phyloP scores from a whole-genome alignment of 2,797 vertebrate genomes.

The Crax fasciolata region DNA sequence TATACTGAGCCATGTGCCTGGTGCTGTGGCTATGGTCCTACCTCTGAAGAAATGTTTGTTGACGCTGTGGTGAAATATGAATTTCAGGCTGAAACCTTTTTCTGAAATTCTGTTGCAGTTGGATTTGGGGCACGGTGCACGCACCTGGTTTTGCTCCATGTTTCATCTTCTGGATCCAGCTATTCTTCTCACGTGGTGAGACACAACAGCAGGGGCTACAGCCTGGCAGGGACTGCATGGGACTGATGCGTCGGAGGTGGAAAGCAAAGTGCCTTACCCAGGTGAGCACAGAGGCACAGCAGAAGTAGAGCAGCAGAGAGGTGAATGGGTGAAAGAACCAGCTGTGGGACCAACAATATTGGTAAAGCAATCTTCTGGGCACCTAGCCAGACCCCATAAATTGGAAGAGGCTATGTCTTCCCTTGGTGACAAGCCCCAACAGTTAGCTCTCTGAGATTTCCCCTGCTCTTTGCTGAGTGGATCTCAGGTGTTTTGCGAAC shows the following conservation, averaged over 20 bases:
- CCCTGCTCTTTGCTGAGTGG: not conserved
- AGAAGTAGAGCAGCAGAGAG: not conserved
- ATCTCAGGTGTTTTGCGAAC: not conserved
- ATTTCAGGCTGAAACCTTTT: not conserved
- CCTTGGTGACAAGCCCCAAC: not conserved
- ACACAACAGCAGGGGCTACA: not conserved
- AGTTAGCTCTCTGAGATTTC: not conserved
- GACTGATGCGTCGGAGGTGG: not conserved
- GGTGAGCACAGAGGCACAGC: not conserved
- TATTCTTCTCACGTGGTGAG: not conserved
- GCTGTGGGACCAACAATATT: not conserved
- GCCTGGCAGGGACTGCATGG: fast-evolving
- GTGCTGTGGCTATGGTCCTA: not conserved
- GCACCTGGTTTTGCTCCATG: not conserved
- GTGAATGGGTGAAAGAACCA: not conserved
- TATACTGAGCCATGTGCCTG: fast-evolving
- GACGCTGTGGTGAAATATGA: not conserved
- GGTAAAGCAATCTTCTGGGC: not conserved
- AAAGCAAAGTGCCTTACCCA: fast-evolving
- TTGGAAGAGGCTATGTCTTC: not conserved
- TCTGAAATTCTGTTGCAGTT: not conserved
- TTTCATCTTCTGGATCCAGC: not conserved
- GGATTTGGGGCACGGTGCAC: fast-evolving
- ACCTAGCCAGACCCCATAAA: not conserved
- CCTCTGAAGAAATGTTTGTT: not conserved